A percentile compares a stretch with the other conserved stretches of the same genome.
Evolutionary conservation across 2,888 invertebrate genomes (phyloP).

Genomic region (Capitulum mitella): DNA sequence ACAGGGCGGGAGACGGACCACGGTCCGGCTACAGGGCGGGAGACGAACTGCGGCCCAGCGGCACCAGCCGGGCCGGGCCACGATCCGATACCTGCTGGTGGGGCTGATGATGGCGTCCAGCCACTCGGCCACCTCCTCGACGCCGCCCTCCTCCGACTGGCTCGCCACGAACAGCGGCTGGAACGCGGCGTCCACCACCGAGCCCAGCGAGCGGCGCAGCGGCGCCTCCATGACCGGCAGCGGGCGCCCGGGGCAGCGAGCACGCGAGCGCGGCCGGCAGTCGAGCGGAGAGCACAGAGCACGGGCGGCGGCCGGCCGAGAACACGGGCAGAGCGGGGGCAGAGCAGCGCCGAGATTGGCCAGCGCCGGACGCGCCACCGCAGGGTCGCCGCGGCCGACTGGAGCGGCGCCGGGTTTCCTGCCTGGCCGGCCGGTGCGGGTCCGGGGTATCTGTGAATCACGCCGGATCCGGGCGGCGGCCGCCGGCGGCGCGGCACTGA

Average conservation of each 20-base stretch:
- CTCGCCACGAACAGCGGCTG: neutral
- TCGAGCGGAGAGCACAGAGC: no score
- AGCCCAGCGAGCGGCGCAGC: neutral
- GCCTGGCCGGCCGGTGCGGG: neutral
- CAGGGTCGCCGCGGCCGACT: neutral
- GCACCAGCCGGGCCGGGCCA: neutral
- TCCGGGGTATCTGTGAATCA: neutral
- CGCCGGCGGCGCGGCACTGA: neutral
- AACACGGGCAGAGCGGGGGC: no score
- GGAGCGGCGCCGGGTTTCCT: neutral
- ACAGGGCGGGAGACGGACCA: no score
- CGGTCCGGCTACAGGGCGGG: no score
- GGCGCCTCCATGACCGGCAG: neutral
- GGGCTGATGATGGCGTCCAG: constrained; percentile 21
- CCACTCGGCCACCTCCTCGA: neutral
- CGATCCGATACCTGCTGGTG: neutral
- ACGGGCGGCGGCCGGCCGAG: neutral
- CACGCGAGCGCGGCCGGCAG: no score
- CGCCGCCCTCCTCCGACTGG: neutral
- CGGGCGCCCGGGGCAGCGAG: no score
- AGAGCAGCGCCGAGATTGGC: neutral
- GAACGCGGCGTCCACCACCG: neutral
- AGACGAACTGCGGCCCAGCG: no score
- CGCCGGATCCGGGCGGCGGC: neutral
- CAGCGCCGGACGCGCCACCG: neutral